phyloP scores from a whole-genome alignment of 2,797 vertebrate genomes.

The Sylvia borin region DNA sequence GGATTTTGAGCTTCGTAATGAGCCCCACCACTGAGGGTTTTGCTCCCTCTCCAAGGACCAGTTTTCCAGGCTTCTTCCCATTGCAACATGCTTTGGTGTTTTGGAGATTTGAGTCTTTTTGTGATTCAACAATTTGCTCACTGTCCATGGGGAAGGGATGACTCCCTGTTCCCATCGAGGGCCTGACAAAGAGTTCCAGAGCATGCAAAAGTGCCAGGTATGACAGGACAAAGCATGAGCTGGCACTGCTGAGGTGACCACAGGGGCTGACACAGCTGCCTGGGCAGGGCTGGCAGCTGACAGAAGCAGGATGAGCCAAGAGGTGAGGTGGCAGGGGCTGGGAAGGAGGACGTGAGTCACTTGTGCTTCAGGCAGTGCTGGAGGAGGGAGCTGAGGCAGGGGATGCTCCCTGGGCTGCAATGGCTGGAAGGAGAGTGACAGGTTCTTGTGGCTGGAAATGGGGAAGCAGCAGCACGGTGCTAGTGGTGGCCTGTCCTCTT shows the following conservation, averaged over 20 bases:
- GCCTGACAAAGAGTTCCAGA: not conserved
- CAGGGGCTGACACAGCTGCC: not conserved
- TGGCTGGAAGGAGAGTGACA: not conserved
- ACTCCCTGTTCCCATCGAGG: not conserved
- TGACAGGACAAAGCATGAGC: not conserved
- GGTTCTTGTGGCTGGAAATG: not conserved
- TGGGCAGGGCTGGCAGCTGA: not conserved
- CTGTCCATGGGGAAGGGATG: not conserved
- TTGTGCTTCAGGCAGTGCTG: not conserved
- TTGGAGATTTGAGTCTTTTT: not conserved
- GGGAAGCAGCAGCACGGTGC: not conserved
- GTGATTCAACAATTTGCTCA: not conserved
- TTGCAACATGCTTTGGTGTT: accelerated
- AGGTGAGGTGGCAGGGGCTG: not conserved
- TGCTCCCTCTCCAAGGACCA: not conserved
- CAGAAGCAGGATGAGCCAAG: not conserved
- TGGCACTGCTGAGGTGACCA: not conserved
- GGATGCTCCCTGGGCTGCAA: not conserved
- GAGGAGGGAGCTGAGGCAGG: not conserved
- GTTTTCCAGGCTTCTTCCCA: not conserved
- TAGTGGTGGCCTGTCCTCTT: not conserved
- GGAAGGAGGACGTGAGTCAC: not conserved
- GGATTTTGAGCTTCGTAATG: not conserved
- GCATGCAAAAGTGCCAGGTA: not conserved
- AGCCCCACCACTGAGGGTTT: not conserved